Evolutionary conservation across 2,113 vertebrate species (phyloP), one percentile per base, ranked within the genome.

Genomic region (Cromileptes altivelis): DNA sequence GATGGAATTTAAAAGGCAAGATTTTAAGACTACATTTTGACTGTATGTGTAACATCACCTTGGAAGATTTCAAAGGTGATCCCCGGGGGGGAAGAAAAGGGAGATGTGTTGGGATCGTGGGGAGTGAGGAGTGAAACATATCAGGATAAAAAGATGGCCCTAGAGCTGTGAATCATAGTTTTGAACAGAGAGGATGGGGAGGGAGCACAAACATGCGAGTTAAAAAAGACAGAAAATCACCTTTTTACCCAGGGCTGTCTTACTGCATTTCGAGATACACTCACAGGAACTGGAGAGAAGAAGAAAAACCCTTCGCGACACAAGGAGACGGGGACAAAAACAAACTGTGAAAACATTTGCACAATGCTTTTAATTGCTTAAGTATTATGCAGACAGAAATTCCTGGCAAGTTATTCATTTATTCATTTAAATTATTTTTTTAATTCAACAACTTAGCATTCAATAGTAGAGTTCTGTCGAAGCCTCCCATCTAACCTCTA

Each of bases 121-220:
- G 50, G 25, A 61, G 60, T 4, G 25, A 62, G 17, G 30, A 81
- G 25, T 49, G 40, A 88, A 82, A 73, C 14, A 74, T 62, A 30
- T 67, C 21, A 27, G 63, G 60, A 72, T 78, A 62, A 88, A 84
- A 73, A 63, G 33, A 83, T 58, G 70, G 74, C 80, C 64, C 71
- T 53, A 4, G 57, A 85, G 65, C 82, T 69, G n/a, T 74, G 83
- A 87, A 42, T 85, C 40, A 67, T 7, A 42, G 45, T 58, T 81
- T 57, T 88, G 63, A 86, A 79, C 18, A 72, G 19, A 49, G 60
- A 70, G 23, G 52, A 55, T 45, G 23, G 40, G n/a, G n/a, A 58
- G 13, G n/a, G 50, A 56, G 55, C n/a, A 19, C 37, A 47, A 65
- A 83, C 62, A 68, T 8, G 25, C 13, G 13, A 33, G 61, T 58